These are phyloP conservation scores for Sesamia inferens DNA, from an alignment of 2,888 invertebrate genomes.

Conservation along the genomic window DNA sequence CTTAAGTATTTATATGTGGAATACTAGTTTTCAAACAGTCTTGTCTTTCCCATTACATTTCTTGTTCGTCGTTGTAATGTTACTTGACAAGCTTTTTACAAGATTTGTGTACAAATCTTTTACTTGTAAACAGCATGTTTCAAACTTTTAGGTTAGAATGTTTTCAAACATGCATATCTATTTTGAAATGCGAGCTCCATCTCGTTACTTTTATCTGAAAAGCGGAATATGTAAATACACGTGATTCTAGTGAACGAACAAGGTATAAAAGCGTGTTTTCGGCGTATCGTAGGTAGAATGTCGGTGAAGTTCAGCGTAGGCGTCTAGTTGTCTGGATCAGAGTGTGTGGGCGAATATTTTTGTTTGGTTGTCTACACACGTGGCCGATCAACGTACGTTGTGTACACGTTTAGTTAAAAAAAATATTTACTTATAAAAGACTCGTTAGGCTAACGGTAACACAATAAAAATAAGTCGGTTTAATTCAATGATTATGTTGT, in stretches of 20 bases:
- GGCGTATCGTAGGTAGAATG: constrained; percentile 46
- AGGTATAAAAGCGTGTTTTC: constrained; percentile 40
- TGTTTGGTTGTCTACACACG: constrained; percentile 59
- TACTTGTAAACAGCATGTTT: not conserved
- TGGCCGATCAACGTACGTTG: constrained; percentile 52
- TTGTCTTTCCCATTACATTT: not conserved
- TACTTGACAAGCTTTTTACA: not conserved
- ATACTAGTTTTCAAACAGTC: not conserved
- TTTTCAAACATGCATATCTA: constrained; percentile 11
- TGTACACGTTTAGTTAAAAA: constrained; percentile 39
- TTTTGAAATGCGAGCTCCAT: constrained; percentile 14
- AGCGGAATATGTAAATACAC: constrained; percentile 47
- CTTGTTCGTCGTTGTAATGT: not conserved
- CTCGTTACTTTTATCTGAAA: constrained; percentile 10
- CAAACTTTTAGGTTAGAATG: not conserved
- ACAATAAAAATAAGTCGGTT: constrained; percentile 4
- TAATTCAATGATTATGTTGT: constrained; percentile 1
- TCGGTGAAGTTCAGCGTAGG: constrained; percentile 55
- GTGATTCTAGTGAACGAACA: constrained; percentile 38
- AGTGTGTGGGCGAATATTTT: constrained; percentile 66
- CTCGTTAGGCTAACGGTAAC: constrained; percentile 28
- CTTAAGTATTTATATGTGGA: not conserved
- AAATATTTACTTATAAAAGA: constrained; percentile 48
- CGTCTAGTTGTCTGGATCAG: constrained; percentile 61
- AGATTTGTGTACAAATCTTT: not conserved